Percentiles rank a stretch among this genome's conserved stretches.
Conservation (phyloP, 2,888 invertebrate species). For the Poecilus cupreus region DNA sequence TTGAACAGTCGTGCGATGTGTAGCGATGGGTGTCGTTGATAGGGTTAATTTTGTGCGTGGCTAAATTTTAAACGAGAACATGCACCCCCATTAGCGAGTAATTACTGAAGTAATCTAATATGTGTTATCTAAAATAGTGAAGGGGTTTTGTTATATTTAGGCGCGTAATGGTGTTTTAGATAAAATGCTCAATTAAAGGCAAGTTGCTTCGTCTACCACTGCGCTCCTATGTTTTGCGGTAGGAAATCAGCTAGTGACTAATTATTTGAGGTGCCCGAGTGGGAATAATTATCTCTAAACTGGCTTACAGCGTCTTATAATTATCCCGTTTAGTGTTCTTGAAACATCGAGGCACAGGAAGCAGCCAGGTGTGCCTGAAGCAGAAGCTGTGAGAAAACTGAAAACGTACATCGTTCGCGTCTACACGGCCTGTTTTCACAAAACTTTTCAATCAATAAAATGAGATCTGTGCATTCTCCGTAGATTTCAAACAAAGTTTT, state of each 20-base stretch:
- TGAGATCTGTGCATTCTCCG: conserved; percentile 31
- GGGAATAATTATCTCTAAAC: conserved; percentile 48
- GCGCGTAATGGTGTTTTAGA: conserved; percentile 12
- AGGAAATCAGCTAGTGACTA: conserved; percentile 42
- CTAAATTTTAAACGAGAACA: conserved; percentile 22
- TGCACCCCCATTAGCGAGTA: conserved; percentile 22
- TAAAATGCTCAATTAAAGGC: conserved; percentile 25
- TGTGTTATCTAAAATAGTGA: conserved; percentile 35
- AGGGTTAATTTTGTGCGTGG: conserved; percentile 6
- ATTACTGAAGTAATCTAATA: conserved; percentile 45
- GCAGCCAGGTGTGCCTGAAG: not conserved
- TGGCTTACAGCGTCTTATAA: conserved; percentile 45
- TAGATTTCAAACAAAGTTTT: conserved; percentile 29
- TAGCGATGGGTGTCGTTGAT: conserved; percentile 1
- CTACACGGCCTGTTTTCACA: not conserved
- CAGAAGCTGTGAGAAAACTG: not conserved
- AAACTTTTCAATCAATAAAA: conserved; percentile 38
- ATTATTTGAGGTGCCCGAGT: conserved; percentile 50
- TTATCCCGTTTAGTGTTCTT: conserved; percentile 28
- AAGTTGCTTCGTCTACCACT: not conserved
- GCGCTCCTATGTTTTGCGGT: not conserved
- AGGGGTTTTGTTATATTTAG: conserved; percentile 34
- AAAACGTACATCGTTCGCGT: too few relatives aligned
- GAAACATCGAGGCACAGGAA: not conserved
- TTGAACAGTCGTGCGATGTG: too few relatives aligned